These are phyloP conservation scores for Conger conger DNA, from an alignment of 2,113 vertebrate genomes.

Conservation along the genomic window DNA sequence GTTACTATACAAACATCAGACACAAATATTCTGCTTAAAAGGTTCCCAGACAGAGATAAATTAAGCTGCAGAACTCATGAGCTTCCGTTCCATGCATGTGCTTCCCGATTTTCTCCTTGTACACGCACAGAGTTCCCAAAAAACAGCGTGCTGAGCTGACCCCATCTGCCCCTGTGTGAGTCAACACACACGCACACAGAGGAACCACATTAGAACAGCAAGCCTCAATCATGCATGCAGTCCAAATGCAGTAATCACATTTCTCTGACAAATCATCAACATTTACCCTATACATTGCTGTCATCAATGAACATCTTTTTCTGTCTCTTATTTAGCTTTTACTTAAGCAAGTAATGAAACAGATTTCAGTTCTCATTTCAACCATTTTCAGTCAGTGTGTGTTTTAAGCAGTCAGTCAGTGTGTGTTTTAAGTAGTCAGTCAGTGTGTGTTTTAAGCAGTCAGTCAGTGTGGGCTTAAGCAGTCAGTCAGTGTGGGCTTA, in stretches of 20 bases:
- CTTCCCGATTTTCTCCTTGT: conserved; percentile 49
- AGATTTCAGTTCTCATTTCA: no score
- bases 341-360: no score
- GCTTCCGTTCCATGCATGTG: conserved; percentile 74
- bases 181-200: conserved; percentile 18
- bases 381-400: no score
- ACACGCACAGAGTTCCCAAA: conserved; percentile 42
- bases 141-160: conserved; percentile 6
- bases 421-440: neutral
- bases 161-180: conserved; percentile 25
- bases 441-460: neutral
- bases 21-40: conserved; percentile 66
- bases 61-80: conserved; percentile 89
- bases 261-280: no score
- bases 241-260: no score
- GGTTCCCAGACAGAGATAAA: conserved; percentile 81
- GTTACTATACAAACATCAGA: conserved; percentile 79
- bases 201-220: neutral
- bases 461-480: neutral
- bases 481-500: neutral
- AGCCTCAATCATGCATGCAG: no score
- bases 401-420: no score
- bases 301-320: no score
- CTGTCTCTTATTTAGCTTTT: no score
- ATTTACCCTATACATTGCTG: no score